Base-by-base conservation (phyloP, 1,140 invertebrate genomes). In the Drosophila pallidifrons region DNA sequence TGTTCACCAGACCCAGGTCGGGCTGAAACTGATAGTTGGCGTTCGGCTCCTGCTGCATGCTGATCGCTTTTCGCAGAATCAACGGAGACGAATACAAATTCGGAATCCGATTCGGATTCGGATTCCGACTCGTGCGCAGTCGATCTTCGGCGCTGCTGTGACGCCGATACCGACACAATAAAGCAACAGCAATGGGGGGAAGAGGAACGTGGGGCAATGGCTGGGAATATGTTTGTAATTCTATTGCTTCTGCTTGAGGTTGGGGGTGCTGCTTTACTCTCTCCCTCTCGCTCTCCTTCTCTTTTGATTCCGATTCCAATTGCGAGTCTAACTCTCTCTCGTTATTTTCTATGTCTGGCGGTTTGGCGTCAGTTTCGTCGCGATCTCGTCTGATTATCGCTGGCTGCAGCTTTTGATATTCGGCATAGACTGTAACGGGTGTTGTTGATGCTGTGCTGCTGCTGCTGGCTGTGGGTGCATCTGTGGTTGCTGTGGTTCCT, bases 41-140 rank as follows among this genome's bases (percentile, higher is more conserved):
- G 51, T 92, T 92, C 89, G 91, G 82, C 63, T 92, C 91, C 87
- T 92, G 91, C 91, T 92, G 91, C 91, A 92, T 92, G 49, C 79
- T 92, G 86, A 69, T 77, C 46, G 81, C 73, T 90, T 85, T 89
- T 77, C 85, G 75, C 57, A 85, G 43, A n/a, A 60, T 63, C 57
- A 59, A 41, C 32, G 64, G 46, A 32, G 15, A 35, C 59, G 77
- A 49, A 45, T 57, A 77, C 61, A 77, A 45, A 47, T 15, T 66
- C 68, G 57, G 68, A 65, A 66, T 54, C 63, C 75, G 52, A 55
- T 20, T 20, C 16, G 16, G 32, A 20, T n/a, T 76, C 54, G 77
- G 32, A 46, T n/a, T 66, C 76, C 55, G 65, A 71, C 67, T 59
- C 61, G 76, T 83, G 35, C 66, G 67, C 45, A 55, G 54, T 30